phyloP scores from a whole-genome alignment of 2,797 vertebrate species.

The Scarus forsteni region DNA sequence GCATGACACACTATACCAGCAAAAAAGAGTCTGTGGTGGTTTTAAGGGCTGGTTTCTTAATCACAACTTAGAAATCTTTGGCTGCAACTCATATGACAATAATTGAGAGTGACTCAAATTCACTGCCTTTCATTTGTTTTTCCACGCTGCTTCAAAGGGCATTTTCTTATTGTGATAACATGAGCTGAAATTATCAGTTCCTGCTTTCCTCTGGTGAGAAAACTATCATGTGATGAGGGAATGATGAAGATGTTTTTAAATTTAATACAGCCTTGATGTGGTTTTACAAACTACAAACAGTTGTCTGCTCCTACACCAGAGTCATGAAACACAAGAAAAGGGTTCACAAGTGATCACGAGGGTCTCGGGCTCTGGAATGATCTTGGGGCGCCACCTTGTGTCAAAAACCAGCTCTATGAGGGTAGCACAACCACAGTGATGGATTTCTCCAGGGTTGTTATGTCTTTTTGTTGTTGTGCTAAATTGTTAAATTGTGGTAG shows the following conservation, averaged over 20 bases:
- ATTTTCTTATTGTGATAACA: constrained; percentile 14
- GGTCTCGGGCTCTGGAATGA: constrained; percentile 1
- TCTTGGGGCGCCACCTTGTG: constrained; percentile 68
- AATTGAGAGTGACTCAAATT: constrained; percentile 6
- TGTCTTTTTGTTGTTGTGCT: too few species aligned
- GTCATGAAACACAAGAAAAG: constrained; percentile 14
- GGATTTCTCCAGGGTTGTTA: not conserved
- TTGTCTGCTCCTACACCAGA: constrained; percentile 6
- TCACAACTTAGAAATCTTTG: not conserved
- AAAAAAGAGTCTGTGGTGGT: constrained; percentile 8
- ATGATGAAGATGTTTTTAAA: constrained; percentile 5
- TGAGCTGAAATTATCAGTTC: not conserved
- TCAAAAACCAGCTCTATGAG: not conserved
- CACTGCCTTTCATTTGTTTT: not conserved
- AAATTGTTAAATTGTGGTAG: too few species aligned
- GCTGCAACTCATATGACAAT: not conserved
- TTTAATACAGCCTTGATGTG: not conserved
- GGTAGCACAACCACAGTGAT: not conserved
- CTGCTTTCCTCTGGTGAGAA: constrained; percentile 8
- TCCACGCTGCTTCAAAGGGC: not conserved
- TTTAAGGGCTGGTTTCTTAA: constrained; percentile 4
- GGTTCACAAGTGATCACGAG: not conserved
- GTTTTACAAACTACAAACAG: constrained; percentile 11
- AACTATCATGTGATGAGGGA: not conserved
- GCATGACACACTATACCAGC: constrained; percentile 14